Percentiles rank a stretch among this genome's conserved stretches.
Conservation (phyloP, 1,140 invertebrate species). For the Cyclargus thomasi region DNA sequence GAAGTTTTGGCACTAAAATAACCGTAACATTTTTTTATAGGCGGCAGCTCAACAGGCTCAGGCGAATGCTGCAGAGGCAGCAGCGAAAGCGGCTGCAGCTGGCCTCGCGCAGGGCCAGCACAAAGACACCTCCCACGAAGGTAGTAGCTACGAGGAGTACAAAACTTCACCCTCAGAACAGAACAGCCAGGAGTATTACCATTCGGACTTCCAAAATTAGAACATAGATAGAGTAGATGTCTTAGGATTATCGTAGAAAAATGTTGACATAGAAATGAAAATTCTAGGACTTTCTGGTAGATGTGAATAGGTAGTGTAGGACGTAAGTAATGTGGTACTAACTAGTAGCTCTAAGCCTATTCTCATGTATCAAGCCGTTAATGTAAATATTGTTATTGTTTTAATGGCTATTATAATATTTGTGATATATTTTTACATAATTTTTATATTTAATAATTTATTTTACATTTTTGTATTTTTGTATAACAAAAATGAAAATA, state of each 20-base stretch:
- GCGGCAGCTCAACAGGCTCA: constrained; percentile 62
- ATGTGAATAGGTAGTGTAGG: background rate
- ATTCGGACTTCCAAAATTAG: constrained; percentile 64
- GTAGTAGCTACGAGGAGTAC: constrained; percentile 60
- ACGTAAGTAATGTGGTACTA: background rate
- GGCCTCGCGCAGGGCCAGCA: constrained; percentile 42
- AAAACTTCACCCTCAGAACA: constrained; percentile 39
- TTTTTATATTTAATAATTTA: constrained; percentile 42
- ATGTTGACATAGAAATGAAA: too few relatives aligned
- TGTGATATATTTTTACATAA: constrained; percentile 34
- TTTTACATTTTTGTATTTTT: constrained; percentile 39
- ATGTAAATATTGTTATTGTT: constrained; percentile 33
- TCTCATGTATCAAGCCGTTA: constrained; percentile 26
- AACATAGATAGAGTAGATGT: constrained; percentile 23
- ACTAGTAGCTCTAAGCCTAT: constrained; percentile 17
- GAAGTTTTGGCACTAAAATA: too few relatives aligned
- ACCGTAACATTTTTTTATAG: constrained; percentile 31
- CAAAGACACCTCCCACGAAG: constrained; percentile 58
- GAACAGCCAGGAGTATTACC: constrained; percentile 52
- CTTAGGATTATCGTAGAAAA: background rate
- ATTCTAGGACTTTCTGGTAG: background rate
- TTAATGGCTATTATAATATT: constrained; percentile 23
- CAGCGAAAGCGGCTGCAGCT: constrained; percentile 61
- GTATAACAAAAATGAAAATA: constrained; percentile 39
- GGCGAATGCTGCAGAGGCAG: constrained; percentile 59